Evolutionary conservation across 2,113 vertebrate genomes (phyloP).

Genomic region (Ochotona princeps): DNA sequence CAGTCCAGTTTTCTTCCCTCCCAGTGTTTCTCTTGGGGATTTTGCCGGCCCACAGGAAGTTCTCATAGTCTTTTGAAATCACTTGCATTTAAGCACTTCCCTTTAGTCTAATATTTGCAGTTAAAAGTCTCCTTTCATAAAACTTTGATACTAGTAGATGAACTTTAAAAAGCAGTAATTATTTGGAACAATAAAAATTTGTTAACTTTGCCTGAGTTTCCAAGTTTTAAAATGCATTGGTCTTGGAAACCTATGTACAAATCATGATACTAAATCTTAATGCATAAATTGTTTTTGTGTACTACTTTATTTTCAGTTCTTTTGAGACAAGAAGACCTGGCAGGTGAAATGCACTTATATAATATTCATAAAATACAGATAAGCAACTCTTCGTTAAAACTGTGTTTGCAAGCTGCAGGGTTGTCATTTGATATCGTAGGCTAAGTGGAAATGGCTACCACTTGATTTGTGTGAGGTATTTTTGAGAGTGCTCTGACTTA

Average conservation of each 20-base stretch:
- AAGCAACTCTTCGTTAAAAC: background rate
- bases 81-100: background rate
- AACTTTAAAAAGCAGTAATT: background rate
- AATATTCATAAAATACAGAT: background rate
- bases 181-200: constrained; percentile 57
- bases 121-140: constrained; percentile 25
- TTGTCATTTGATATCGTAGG: constrained; percentile 18
- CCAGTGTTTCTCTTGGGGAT: background rate
- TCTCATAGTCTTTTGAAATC: constrained; percentile 34
- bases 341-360: constrained; percentile 12
- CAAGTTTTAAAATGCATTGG: constrained; percentile 1
- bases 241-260: constrained; percentile 44
- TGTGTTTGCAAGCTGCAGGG: background rate
- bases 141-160: background rate
- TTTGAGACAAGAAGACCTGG: background rate
- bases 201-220: constrained; percentile 17
- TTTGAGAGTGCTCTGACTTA: constrained; percentile 45
- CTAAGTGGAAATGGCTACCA: background rate
- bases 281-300: constrained; percentile 13
- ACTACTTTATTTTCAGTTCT: constrained; percentile 55
- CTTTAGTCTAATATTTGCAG: constrained; percentile 9
- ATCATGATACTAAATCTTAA: constrained; percentile 49
- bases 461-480: constrained; percentile 9
- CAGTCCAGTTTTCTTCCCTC: background rate
- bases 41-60: background rate